Evolutionary conservation across 1,140 invertebrate species (phyloP), one percentile per base, ranked within the genome.

Genomic region (Trichogramma pretiosum): DNA sequence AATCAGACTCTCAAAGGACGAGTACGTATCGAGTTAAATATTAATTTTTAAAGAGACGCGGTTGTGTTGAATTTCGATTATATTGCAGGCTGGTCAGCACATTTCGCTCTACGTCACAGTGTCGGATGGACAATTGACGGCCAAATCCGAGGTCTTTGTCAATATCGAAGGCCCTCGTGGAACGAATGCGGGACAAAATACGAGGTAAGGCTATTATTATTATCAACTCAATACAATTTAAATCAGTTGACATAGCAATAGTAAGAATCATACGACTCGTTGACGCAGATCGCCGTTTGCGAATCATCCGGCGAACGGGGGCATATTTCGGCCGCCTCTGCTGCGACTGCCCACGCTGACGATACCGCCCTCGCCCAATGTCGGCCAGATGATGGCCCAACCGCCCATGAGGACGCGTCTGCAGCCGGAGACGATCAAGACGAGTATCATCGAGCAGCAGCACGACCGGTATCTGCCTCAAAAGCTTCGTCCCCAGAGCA

Each of bases 81-180:
- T n/a, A n/a, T n/a, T n/a, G n/a, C 63, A 86, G 84, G 81, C 72
- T 53, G 82, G 82, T 13, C 70, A 83, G 59, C 76, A 81, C 46
- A 74, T 84, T 50, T 78, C 78, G 52, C 64, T 86, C 1, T 85
- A 82, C 61, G 81, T 87, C 32, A 84, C 81, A 10, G 81, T 80
- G 5, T 77, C 74, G 9, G 82, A 85, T 64, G 83, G 83, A 13
- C 67, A 76, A 26, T 63, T 82, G 7, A 75, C 74, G 16, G 74
- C 80, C 3, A 87, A 86, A 64, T 79, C 75, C n/a, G 83, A 84
- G 65, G 82, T 85, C 9, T 80, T 72, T 58, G 81, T 81, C 7
- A 76, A 79, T 46, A 81, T 85, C 52, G 62, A 58, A 55, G 65
- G 63, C 49, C 10, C 48, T 14, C 56, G 58, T 56, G 41, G 50